A percentile compares a stretch with the other conserved stretches of the same genome.
phyloP scores from a whole-genome alignment of 2,797 vertebrate species.

The Danio jaintianensis region DNA sequence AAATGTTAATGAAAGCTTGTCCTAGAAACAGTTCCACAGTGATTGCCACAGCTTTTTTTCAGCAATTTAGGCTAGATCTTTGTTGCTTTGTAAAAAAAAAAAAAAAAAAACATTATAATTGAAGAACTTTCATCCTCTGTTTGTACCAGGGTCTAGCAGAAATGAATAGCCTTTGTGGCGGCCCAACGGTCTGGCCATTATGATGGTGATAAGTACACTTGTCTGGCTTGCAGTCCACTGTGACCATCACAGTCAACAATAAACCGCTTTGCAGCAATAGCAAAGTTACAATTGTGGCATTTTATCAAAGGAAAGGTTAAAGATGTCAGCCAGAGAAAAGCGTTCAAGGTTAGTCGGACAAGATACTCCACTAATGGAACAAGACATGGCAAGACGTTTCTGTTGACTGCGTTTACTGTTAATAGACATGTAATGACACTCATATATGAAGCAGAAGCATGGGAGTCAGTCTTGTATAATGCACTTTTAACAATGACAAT shows the following conservation, averaged over 20 bases:
- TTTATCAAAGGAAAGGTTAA: slow-evolving; percentile 22
- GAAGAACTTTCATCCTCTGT: neutral
- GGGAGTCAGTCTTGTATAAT: slow-evolving; percentile 26
- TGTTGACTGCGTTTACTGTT: neutral
- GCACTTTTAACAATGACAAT: slow-evolving; percentile 20
- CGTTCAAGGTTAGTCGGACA: neutral
- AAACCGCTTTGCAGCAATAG: slow-evolving; percentile 14
- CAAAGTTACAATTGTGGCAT: neutral
- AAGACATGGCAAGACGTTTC: neutral
- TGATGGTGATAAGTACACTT: slow-evolving; percentile 26
- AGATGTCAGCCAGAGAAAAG: slow-evolving; percentile 11
- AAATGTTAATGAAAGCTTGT: neutral
- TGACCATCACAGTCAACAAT: neutral
- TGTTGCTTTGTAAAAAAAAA: neutral
- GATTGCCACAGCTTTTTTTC: neutral
- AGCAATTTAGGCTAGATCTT: slow-evolving; percentile 22
- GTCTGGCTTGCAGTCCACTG: neutral
- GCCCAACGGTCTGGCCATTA: neutral
- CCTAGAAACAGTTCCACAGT: neutral
- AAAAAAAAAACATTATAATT: neutral
- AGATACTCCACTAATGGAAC: neutral
- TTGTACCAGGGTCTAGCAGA: neutral
- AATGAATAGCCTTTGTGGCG: slow-evolving; percentile 27
- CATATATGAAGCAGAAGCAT: slow-evolving; percentile 11
- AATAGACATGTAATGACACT: neutral